phyloP scores from a whole-genome alignment of 2,113 vertebrate species.

The Okapia johnstoni region DNA sequence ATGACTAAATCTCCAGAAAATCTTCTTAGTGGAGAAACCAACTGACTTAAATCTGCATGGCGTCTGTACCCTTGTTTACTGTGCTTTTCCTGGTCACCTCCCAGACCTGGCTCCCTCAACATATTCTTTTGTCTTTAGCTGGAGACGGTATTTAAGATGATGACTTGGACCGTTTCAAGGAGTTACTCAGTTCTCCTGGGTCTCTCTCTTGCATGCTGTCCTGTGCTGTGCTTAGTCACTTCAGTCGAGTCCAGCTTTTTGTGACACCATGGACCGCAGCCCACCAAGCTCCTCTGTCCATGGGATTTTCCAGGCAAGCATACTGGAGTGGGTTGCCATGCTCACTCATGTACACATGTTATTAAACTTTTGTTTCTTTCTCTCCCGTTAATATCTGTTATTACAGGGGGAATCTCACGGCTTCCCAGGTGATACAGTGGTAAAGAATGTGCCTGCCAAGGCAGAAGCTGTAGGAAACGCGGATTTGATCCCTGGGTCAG shows the following conservation, averaged over 20 bases:
- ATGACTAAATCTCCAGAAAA: not conserved
- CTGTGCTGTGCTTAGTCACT: not conserved
- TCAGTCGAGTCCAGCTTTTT: not conserved
- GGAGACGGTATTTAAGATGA: not conserved
- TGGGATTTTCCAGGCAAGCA: not conserved
- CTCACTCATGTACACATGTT: not conserved
- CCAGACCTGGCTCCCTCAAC: not conserved
- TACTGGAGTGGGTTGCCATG: not conserved
- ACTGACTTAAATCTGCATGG: not conserved
- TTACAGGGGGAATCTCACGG: not conserved
- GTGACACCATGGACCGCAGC: accelerated
- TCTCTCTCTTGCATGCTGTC: not conserved
- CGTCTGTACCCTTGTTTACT: not conserved
- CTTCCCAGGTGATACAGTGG: not conserved
- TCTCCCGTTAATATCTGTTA: not conserved
- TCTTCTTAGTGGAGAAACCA: not conserved
- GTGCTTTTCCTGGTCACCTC: not conserved
- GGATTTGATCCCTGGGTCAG: not conserved
- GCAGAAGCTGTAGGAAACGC: not conserved
- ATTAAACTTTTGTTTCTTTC: not conserved
- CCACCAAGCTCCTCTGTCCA: not conserved
- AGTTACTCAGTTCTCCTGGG: not conserved
- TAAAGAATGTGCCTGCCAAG: not conserved
- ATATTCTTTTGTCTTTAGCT: not conserved
- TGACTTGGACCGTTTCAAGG: not conserved